phyloP scores from a whole-genome alignment of 2,888 invertebrate species.

The Ellobium chinense region DNA sequence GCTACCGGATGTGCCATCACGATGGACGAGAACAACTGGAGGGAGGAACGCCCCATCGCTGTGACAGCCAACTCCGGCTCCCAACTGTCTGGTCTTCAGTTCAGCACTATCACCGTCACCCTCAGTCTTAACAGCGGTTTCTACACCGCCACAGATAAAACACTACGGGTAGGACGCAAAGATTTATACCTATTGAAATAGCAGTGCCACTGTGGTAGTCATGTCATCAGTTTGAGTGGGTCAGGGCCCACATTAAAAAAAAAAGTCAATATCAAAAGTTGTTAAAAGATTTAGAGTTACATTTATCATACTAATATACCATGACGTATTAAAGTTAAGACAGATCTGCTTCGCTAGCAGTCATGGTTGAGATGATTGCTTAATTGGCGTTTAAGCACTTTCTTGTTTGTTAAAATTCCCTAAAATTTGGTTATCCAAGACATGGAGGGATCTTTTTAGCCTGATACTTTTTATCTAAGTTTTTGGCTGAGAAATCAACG shows the following conservation, averaged over 20 bases:
- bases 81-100: slow-evolving; percentile 45
- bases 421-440: too few species aligned
- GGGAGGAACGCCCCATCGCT: slow-evolving; percentile 34
- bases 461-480: too few species aligned
- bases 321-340: too few species aligned
- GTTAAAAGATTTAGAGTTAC: too few species aligned
- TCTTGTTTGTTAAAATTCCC: too few species aligned
- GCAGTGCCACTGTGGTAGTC: not conserved
- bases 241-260: not conserved
- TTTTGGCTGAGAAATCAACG: too few species aligned
- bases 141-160: slow-evolving; percentile 39
- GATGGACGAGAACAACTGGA: slow-evolving; percentile 52
- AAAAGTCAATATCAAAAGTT: slow-evolving; percentile 8
- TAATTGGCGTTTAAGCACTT: too few species aligned
- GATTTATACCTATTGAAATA: too few species aligned
- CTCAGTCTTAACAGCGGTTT: slow-evolving; percentile 36
- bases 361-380: too few species aligned
- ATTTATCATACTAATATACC: too few species aligned
- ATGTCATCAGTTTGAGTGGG: not conserved
- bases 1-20: slow-evolving; percentile 45
- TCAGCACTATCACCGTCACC: slow-evolving; percentile 42
- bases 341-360: too few species aligned
- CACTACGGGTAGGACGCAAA: slow-evolving; percentile 37
- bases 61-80: slow-evolving; percentile 56
- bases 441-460: too few species aligned